Evolutionary conservation across 2,797 vertebrate genomes (phyloP).

Genomic region (Pagetopsis macropterus): DNA sequence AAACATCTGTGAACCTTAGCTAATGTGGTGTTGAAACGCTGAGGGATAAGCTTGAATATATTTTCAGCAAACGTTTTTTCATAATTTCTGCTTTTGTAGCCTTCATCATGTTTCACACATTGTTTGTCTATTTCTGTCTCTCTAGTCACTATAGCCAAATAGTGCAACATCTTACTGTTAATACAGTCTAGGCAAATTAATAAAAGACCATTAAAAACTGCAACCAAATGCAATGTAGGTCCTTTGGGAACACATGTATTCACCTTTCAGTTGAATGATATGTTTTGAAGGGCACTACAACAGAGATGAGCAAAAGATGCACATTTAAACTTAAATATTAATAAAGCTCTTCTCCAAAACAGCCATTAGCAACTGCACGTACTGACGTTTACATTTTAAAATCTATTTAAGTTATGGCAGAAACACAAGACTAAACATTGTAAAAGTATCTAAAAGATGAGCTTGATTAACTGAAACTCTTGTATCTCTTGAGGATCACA

Average conservation of each 20-base stretch:
- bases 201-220: neutral
- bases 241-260: no score
- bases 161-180: no score
- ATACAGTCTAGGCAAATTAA: neutral
- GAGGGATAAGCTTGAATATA: neutral
- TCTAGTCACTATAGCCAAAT: neutral
- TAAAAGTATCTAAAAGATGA: neutral
- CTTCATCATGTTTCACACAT: neutral
- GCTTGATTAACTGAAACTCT: neutral
- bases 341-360: neutral
- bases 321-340: no score
- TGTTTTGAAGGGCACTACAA: no score
- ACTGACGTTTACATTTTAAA: neutral
- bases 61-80: neutral
- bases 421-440: neutral
- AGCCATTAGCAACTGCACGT: neutral
- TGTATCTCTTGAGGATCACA: neutral
- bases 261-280: no score
- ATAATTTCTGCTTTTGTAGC: neutral
- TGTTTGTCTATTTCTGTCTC: neutral
- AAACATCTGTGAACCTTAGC: neutral
- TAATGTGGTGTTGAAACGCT: neutral
- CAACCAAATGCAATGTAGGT: no score
- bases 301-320: no score
- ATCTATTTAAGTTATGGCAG: no score